Base-by-base conservation (phyloP, 2,888 invertebrate genomes). In the Brachypterus glaber region DNA sequence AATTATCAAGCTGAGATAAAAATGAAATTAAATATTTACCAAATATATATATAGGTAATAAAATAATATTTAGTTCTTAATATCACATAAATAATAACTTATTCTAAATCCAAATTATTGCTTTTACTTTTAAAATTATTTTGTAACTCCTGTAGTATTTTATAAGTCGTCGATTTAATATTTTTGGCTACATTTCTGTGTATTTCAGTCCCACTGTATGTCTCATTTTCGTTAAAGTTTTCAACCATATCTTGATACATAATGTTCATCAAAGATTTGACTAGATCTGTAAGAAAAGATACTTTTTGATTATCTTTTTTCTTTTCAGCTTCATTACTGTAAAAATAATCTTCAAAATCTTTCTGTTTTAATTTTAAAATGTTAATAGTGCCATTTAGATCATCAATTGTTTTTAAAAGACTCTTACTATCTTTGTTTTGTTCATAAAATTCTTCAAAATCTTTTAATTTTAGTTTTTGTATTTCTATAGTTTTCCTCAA, bases 201-300 rank as follows among this genome's bases (percentile, higher is more conserved):
- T 21, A 48, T 45, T 39, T 50, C 33, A 29, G 33, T 5, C 30
- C 33, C 17, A 15, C 29, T 38, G 11, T 41, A 12, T 8, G 15
- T 13, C 14, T 39, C 29, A 17, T 45, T 40, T 14, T 43, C 43
- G 4, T 42, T 24, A 46, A 57, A 51, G 37, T 46, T 47, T 16
- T 43, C 47, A 37, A 58, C 37, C 34, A 64, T 51, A 30, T 51
- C 50, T 39, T 52, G 51, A 43, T 57, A 64, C 52, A 62, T 54
- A 16, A 41, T 36, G 45, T 57, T 62, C 60, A 63, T 63, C 8
- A 46, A 44, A 39, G 54, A 45, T 41, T 60, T 63, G 2, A 60
- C 41, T 35, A 50, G 21, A 21, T 21, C 9, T 41, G 27, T 52
- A 45, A 21, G 43, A 40, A 33, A 53, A 47, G 5, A 26, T 31